Evolutionary conservation across 1,140 invertebrate genomes (phyloP).

Genomic region (Drosophila aff.): DNA sequence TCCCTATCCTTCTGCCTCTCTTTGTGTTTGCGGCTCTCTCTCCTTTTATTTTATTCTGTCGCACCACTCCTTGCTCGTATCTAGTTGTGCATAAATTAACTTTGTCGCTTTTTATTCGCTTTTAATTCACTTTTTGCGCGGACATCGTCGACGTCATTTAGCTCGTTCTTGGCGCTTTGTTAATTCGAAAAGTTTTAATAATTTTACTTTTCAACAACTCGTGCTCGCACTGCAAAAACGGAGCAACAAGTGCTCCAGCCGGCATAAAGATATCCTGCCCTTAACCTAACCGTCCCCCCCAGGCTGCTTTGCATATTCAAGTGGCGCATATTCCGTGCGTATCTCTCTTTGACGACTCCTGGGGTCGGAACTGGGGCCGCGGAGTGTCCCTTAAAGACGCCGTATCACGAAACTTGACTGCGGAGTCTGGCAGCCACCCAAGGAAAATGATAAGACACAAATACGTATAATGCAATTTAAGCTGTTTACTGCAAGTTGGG

Average conservation of each 20-base stretch:
- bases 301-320: constrained; percentile 51
- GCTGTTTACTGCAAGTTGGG: not conserved
- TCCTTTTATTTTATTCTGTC: not conserved
- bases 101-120: constrained; percentile 68
- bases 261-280: constrained; percentile 12
- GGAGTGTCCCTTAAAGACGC: constrained; percentile 33
- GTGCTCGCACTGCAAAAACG: constrained; percentile 31
- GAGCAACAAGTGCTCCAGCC: constrained; percentile 60
- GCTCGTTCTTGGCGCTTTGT: constrained; percentile 60
- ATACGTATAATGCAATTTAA: not conserved
- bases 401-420: constrained; percentile 18
- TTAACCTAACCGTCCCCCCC: not conserved
- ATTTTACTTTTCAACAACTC: constrained; percentile 71
- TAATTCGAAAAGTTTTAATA: constrained; percentile 78
- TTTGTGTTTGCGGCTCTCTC: not conserved
- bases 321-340: constrained; percentile 30
- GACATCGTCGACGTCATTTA: constrained; percentile 62
- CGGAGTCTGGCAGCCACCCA: constrained; percentile 5
- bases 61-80: constrained; percentile 19
- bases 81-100: constrained; percentile 71
- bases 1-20: not conserved
- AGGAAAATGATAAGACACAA: constrained; percentile 12
- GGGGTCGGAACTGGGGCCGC: not conserved
- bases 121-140: constrained; percentile 66
- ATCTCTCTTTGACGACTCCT: constrained; percentile 28